phyloP scores from a whole-genome alignment of 2,113 vertebrate species.

The Vanacampus margaritifer region DNA sequence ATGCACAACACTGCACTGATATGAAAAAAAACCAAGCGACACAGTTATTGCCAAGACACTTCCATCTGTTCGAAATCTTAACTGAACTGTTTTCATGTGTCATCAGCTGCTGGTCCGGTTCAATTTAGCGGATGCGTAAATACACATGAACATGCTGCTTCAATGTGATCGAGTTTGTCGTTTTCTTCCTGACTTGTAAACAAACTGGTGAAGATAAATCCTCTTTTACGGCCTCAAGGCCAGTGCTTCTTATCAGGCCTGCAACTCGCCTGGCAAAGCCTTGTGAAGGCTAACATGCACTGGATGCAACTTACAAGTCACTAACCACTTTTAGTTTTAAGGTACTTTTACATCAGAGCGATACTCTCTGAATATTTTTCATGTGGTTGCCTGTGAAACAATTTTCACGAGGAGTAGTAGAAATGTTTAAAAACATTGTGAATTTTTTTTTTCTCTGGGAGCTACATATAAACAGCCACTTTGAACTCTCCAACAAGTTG shows the following conservation, averaged over 20 bases:
- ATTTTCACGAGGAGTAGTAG: too few species aligned
- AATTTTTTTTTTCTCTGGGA: too few species aligned
- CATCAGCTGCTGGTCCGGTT: slow-evolving; percentile 16
- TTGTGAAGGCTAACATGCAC: neutral
- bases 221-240: slow-evolving; percentile 31
- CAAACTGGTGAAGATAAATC: slow-evolving; percentile 23
- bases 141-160: neutral
- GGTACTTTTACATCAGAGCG: neutral
- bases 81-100: slow-evolving; percentile 7
- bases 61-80: slow-evolving; percentile 40
- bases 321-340: neutral
- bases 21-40: slow-evolving; percentile 40
- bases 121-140: neutral
- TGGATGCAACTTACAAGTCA: slow-evolving; percentile 5
- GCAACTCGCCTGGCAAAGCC: slow-evolving; percentile 8
- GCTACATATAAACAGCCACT: too few species aligned
- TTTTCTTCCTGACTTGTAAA: slow-evolving; percentile 13
- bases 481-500: too few species aligned
- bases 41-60: slow-evolving; percentile 27
- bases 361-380: too few species aligned
- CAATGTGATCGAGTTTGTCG: slow-evolving; percentile 12
- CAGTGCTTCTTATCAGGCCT: slow-evolving; percentile 31
- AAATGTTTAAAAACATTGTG: too few species aligned
- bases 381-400: too few species aligned
- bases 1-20: slow-evolving; percentile 57